Evolutionary conservation across 1,140 invertebrate genomes (phyloP), one percentile per base, ranked within the genome.

Genomic region (Euwallacea similis): DNA sequence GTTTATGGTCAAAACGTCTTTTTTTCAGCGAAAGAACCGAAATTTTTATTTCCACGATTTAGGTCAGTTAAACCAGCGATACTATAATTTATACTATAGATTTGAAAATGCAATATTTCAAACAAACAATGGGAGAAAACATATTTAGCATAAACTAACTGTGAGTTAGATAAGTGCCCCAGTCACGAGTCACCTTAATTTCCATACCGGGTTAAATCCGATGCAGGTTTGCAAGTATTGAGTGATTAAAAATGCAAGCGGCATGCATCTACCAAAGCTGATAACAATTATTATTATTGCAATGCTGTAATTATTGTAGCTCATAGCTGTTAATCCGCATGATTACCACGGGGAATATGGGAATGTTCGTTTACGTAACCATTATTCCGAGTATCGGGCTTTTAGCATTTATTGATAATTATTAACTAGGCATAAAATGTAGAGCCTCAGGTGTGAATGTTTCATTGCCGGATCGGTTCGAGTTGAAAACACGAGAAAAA

Each of bases 101-200:
- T 13, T 50, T 50, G 46, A 50, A 50, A 13, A 50, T 50, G 21
- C 21, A 33, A 33, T 33, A 33, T 33, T 33, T 33, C 21, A 33
- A 50, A 13, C 46, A 10, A 50, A 50, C 9, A 11, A 50, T 50
- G 46, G 46, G 9, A 50, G 46, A 50, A 50, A 50, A 50, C 46
- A 13, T 50, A 50, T 50, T 50, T 50, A 50, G 6, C 13, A 2
- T 50, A 10, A 10, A 50, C 46, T 50, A 50, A 50, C 13, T 50
- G 46, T 13, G 46, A 11, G 46, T 50, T 50, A 50, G 46, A 50
- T 50, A 50, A 50, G 46, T 50, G 13, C 9, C 9, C 46, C 46
- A 50, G 46, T 50, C 46, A 50, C 46, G 46, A 50, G 46, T 50
- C 46, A 47, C 46, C 46, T 47, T 47, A 11, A 50, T 50, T 13